Evolutionary conservation across 2,797 vertebrate genomes (phyloP).

Genomic region (Falco novaeseelandiae): DNA sequence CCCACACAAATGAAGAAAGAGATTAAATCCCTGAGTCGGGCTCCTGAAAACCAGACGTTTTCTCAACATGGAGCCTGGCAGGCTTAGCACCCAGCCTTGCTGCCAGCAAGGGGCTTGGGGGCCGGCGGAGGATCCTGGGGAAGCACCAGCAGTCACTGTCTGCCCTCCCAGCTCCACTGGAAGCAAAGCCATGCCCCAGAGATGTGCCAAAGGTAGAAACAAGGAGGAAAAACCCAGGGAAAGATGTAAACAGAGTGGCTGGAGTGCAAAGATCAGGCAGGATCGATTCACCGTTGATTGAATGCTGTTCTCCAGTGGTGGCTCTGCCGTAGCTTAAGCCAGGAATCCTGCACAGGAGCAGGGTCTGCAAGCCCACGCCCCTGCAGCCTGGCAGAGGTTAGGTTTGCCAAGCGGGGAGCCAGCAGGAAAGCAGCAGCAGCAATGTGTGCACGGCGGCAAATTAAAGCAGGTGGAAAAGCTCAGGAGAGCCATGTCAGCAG

Average conservation of each 20-base stretch:
- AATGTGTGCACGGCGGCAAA: neutral
- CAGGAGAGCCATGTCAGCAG: neutral
- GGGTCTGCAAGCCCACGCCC: neutral
- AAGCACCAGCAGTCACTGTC: neutral
- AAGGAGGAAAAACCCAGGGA: neutral
- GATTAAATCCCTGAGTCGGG: fast-evolving
- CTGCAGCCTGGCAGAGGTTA: neutral
- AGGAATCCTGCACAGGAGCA: neutral
- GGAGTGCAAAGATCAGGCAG: neutral
- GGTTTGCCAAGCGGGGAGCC: neutral
- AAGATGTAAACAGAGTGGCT: neutral
- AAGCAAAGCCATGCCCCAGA: neutral
- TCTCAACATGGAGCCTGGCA: neutral
- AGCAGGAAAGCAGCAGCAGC: neutral
- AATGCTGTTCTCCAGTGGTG: neutral
- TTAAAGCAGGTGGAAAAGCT: neutral
- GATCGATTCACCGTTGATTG: neutral
- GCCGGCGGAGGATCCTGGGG: neutral
- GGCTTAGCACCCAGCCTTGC: neutral
- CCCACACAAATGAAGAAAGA: no score
- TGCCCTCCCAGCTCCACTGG: neutral
- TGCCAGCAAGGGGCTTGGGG: neutral
- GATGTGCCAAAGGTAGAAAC: neutral
- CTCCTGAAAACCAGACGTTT: neutral
- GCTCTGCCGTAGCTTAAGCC: neutral